Conservation (phyloP, 2,888 invertebrate genomes). For the Mechanitis messenoides region DNA sequence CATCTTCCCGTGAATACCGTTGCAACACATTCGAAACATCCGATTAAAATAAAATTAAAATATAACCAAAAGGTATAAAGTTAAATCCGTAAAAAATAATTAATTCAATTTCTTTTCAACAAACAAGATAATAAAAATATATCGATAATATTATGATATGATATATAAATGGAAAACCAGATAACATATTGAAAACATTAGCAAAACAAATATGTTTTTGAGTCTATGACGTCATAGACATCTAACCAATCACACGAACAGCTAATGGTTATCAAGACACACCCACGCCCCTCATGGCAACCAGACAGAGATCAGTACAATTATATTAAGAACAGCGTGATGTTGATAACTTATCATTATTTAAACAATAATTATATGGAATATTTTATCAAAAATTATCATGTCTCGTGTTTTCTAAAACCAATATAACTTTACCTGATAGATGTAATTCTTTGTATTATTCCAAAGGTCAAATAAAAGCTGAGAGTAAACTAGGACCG, state of each 20-base stretch:
- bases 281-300: constrained; percentile 67
- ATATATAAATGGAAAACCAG: constrained; percentile 68
- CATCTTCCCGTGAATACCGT: too few species aligned
- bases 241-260: constrained; percentile 42
- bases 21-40: too few species aligned
- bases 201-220: constrained; percentile 69
- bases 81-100: too few species aligned
- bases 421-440: too few species aligned
- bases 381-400: constrained; percentile 14
- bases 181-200: constrained; percentile 65
- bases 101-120: constrained; percentile 1
- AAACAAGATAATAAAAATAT: constrained; percentile 41
- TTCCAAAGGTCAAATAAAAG: too few species aligned
- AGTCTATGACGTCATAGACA: constrained; percentile 52
- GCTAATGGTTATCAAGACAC: constrained; percentile 62
- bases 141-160: constrained; percentile 70
- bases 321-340: constrained; percentile 26
- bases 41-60: too few species aligned
- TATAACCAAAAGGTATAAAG: too few species aligned
- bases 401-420: too few species aligned
- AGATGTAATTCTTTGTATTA: too few species aligned
- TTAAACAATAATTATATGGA: constrained; percentile 7
- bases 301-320: constrained; percentile 31
- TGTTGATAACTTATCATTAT: constrained; percentile 27
- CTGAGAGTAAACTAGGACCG: too few species aligned